Percentiles rank a stretch among this genome's conserved stretches.
phyloP scores from a whole-genome alignment of 2,797 vertebrate species.

The Merluccius polli region DNA sequence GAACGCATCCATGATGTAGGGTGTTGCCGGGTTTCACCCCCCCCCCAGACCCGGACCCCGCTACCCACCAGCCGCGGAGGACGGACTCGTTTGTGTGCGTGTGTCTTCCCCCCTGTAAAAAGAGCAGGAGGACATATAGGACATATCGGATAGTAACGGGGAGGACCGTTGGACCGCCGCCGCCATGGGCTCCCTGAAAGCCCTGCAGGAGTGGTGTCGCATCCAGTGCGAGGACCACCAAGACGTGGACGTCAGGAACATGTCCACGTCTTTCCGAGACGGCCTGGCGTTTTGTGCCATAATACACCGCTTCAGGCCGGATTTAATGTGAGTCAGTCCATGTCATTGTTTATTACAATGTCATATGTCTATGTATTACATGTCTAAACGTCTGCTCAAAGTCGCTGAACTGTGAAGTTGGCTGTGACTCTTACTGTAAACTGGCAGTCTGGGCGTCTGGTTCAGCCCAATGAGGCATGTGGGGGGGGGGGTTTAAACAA shows the following conservation, averaged over 20 bases:
- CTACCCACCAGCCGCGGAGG: too few relatives aligned
- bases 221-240: conserved; percentile 83
- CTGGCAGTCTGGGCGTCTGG: not conserved
- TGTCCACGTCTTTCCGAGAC: conserved; percentile 91
- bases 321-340: conserved; percentile 96
- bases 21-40: too few relatives aligned
- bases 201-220: conserved; percentile 92
- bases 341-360: too few relatives aligned
- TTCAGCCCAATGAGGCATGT: not conserved
- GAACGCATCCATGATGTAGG: too few relatives aligned
- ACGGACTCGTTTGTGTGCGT: too few relatives aligned
- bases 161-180: too few relatives aligned
- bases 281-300: conserved; percentile 96
- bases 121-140: too few relatives aligned
- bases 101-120: too few relatives aligned
- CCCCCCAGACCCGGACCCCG: too few relatives aligned
- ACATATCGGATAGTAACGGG: too few relatives aligned
- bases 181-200: conserved; percentile 85
- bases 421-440: not conserved
- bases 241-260: conserved; percentile 85
- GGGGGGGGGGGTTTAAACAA: too few relatives aligned
- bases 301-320: conserved; percentile 89
- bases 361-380: too few relatives aligned
- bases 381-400: not conserved
- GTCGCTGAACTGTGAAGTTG: not conserved